Base-by-base conservation (phyloP, 2,888 invertebrate species). In the Colletes collaris region DNA sequence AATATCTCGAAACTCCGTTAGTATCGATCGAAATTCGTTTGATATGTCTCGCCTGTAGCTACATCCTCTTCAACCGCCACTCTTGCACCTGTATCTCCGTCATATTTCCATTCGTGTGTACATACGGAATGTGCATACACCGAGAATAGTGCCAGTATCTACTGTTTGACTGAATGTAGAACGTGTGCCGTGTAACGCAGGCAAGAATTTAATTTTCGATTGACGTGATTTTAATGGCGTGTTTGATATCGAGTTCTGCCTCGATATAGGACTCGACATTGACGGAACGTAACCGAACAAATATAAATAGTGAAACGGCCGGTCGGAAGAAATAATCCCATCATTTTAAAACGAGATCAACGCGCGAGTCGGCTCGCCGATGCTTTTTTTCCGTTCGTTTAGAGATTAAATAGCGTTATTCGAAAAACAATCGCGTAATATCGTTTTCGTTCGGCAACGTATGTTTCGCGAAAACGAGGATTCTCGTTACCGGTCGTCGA, bases 201-300 rank as follows among this genome's bases (percentile, higher is more conserved):
- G 77, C 79, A 76, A 86, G 81, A 76, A 82, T 87, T 89, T 84
- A 71, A 77, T 83, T 84, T 86, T 86, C 86, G 76, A 89, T 88
- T 86, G 86, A 89, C 87, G 81, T 72, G 79, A 87, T 87, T 89
- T 90, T 89, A 87, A 89, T 89, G 84, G 79, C 67, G 67, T 85
- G 84, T 89, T 85, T 81, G 76, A 77, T 76, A 83, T 79, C 55
- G 68, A 65, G 19, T 70, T 53, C 60, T 56, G 59, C 52, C 72
- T 37, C 55, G 56, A 63, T 76, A 56, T 68, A 72, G 63, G 67
- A 35, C 40, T 52, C 49, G 55, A 13, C 58, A 59, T 37, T 40
- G 13, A 65, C 50, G 44, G 49, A 16, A 46, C 55, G 27, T 46
- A 71, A 65, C 19, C 52, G 40, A 40, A 4, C 16, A 67, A 76